Conservation (phyloP, 2,797 vertebrate genomes). For the Carcharodon carcharias region DNA sequence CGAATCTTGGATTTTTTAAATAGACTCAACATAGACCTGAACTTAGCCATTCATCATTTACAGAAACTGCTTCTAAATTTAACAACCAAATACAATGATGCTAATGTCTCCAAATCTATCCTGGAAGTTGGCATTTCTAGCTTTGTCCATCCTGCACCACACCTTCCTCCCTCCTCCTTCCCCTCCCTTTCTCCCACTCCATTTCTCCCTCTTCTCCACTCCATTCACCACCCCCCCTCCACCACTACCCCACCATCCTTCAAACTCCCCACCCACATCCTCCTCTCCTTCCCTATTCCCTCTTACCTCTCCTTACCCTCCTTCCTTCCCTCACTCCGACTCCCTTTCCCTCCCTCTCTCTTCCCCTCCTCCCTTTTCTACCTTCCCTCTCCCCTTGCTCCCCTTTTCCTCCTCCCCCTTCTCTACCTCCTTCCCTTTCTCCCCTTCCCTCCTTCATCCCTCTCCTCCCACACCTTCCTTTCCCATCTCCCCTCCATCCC, state of each 20-base stretch:
- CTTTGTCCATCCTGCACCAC: background rate
- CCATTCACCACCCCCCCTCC: no score
- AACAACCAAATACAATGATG: background rate
- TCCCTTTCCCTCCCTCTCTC: background rate
- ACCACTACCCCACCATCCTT: background rate
- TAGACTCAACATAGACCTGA: background rate
- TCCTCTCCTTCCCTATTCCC: background rate
- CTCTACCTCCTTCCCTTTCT: constrained; percentile 33
- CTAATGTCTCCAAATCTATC: constrained; percentile 13
- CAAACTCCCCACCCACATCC: background rate
- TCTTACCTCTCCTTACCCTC: background rate
- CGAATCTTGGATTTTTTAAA: background rate
- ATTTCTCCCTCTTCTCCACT: no score
- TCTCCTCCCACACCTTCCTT: background rate
- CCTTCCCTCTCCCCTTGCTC: background rate
- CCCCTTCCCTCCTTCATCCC: no score
- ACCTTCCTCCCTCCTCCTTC: background rate
- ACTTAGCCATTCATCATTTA: background rate
- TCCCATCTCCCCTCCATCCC: background rate
- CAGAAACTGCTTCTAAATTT: background rate
- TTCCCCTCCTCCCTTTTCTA: background rate
- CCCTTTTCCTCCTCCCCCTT: background rate
- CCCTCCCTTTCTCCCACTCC: background rate
- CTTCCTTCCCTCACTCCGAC: background rate
- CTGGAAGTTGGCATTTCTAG: constrained; percentile 36